Evolutionary conservation across 1,140 invertebrate genomes (phyloP), one percentile per base, ranked within the genome.

Genomic region (Neodiprion pinetum): DNA sequence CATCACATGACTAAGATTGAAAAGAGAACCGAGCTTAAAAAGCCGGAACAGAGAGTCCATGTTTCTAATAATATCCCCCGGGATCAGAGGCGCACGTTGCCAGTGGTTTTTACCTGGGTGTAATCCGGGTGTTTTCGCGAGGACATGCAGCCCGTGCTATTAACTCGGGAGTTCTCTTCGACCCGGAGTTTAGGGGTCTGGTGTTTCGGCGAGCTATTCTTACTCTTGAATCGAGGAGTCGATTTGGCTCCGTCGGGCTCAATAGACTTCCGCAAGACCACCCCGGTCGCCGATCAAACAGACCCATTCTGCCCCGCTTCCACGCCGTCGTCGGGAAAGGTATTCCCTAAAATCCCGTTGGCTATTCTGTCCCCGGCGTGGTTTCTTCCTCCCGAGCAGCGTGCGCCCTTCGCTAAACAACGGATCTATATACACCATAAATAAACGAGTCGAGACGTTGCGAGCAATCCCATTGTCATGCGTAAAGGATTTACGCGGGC

Each of bases 71-170:
- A 75, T 74, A 72, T 81, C 77, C 70, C 48, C 40, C 74, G 73
- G 80, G 79, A 79, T 80, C 79, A 69, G 77, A 49, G 70, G 71
- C 75, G 70, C 69, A 23, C 76, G 75, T 74, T 80, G 79, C 77
- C 75, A 80, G 79, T 61, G 71, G 71, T 49, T 23, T 70, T 48
- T 61, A 61, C 53, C 53, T 61, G 53, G 53, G 3, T 67, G 77
- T 82, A 82, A 83, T 82, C 81, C 81, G 79, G 79, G 80, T 81
- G 80, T 74, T 76, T 76, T 79, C 80, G 81, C 81, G 72, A 74
- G 74, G 81, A 71, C 81, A 82, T 81, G 81, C 74, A 82, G 74
- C 74, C 49, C 72, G 71, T 71, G 40, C 40, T 71, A 50, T 71
- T 71, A 21, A 71, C 40, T 71, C 48, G 14, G 14, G 7, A 21